A percentile compares a stretch with the other conserved stretches of the same genome.
phyloP scores from a whole-genome alignment of 2,113 vertebrate species.

The Echinops telfairi region DNA sequence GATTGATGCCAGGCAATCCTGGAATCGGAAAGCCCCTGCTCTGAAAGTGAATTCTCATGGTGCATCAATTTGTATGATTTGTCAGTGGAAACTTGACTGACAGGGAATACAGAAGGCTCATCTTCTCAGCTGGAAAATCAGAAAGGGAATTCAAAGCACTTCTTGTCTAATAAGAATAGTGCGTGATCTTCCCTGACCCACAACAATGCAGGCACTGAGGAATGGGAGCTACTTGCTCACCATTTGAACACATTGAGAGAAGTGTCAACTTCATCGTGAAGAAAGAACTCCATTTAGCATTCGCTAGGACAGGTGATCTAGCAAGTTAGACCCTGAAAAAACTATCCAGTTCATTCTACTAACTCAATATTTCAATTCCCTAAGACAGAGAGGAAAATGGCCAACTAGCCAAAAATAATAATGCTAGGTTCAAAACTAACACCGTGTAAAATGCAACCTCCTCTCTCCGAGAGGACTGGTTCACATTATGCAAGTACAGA shows the following conservation, averaged over 20 bases:
- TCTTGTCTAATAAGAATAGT: neutral
- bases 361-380: conserved; percentile 73
- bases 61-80: neutral
- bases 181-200: neutral
- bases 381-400: conserved; percentile 60
- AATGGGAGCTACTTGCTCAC: neutral
- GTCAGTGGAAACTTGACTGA: neutral
- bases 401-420: conserved; percentile 76
- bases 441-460: conserved; percentile 48
- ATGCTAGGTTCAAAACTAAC: conserved; percentile 73
- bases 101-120: neutral
- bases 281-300: conserved; percentile 39
- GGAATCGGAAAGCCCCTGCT: neutral
- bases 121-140: neutral
- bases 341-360: conserved; percentile 24
- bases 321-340: conserved; percentile 59
- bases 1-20: neutral
- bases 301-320: conserved; percentile 71
- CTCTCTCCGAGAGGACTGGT: conserved; percentile 71
- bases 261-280: conserved; percentile 53
- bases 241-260: neutral
- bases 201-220: neutral
- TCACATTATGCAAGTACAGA: conserved; percentile 66
- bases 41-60: neutral
- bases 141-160: neutral